phyloP scores from a whole-genome alignment of 2,113 vertebrate genomes.

The Megaptera novaeangliae region DNA sequence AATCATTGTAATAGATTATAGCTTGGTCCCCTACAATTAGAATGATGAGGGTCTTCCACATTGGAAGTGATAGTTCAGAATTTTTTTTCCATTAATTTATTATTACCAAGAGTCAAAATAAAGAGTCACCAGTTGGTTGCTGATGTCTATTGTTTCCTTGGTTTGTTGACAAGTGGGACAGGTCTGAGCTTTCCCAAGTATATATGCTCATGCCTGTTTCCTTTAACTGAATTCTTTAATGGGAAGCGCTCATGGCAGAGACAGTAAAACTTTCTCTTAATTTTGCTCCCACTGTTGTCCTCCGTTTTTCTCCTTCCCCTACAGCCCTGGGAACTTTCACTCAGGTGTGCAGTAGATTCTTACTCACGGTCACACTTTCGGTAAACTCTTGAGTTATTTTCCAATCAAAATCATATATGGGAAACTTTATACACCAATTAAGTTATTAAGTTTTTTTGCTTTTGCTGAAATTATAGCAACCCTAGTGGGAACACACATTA shows the following conservation, averaged over 20 bases:
- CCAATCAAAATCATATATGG: not conserved
- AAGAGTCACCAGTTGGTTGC: not conserved
- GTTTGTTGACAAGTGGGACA: not conserved
- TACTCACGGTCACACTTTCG: not conserved
- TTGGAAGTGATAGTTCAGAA: not conserved
- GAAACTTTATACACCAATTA: not conserved
- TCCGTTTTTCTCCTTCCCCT: not conserved
- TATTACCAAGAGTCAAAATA: not conserved
- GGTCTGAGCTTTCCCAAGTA: not conserved
- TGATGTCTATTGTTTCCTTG: not conserved
- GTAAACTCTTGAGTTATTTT: not conserved
- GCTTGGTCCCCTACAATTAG: not conserved
- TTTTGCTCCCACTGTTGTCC: not conserved
- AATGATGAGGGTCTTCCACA: conserved; percentile 5
- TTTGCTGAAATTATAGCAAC: not conserved
- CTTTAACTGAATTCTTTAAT: not conserved
- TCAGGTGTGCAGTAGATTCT: not conserved
- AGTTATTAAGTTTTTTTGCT: not conserved
- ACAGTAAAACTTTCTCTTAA: not conserved
- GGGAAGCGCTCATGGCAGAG: not conserved
- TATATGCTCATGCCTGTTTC: not conserved
- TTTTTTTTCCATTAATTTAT: not conserved
- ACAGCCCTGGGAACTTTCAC: not conserved
- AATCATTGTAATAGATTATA: not conserved
- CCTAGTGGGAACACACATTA: not conserved